phyloP scores from a whole-genome alignment of 2,113 vertebrate species.

The Syrrhaptes paradoxus region DNA sequence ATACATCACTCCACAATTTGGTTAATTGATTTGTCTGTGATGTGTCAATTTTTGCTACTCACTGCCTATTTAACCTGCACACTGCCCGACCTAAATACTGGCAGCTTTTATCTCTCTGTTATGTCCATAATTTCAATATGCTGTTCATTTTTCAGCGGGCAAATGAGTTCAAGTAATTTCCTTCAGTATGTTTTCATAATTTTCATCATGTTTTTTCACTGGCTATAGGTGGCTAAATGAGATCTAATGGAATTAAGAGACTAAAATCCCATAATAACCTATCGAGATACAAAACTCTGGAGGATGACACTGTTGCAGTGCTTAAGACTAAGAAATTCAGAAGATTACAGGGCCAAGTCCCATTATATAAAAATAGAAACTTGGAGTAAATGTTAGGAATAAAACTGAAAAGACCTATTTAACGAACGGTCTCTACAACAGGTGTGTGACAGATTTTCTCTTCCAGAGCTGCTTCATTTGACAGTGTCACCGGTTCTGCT shows the following conservation, averaged over 20 bases:
- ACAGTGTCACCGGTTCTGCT: background rate
- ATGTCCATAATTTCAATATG: background rate
- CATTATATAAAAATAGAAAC: background rate
- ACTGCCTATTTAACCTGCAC: background rate
- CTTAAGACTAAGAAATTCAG: background rate
- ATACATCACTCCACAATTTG: background rate
- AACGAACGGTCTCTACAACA: background rate
- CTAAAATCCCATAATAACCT: background rate
- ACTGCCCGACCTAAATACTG: background rate
- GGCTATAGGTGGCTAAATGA: background rate
- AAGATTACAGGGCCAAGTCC: background rate
- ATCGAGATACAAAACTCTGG: background rate
- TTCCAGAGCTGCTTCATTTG: background rate
- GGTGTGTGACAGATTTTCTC: background rate
- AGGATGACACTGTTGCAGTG: background rate
- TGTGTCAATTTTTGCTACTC: background rate
- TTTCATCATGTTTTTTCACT: background rate
- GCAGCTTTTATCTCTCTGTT: background rate
- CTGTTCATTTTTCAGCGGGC: background rate
- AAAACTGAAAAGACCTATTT: accelerated
- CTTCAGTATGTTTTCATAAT: background rate
- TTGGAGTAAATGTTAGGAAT: background rate
- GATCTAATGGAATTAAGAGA: background rate
- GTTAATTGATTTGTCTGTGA: background rate
- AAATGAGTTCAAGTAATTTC: background rate